Conservation (phyloP, 2,888 invertebrate genomes). For the Eristalinus aeneus region DNA sequence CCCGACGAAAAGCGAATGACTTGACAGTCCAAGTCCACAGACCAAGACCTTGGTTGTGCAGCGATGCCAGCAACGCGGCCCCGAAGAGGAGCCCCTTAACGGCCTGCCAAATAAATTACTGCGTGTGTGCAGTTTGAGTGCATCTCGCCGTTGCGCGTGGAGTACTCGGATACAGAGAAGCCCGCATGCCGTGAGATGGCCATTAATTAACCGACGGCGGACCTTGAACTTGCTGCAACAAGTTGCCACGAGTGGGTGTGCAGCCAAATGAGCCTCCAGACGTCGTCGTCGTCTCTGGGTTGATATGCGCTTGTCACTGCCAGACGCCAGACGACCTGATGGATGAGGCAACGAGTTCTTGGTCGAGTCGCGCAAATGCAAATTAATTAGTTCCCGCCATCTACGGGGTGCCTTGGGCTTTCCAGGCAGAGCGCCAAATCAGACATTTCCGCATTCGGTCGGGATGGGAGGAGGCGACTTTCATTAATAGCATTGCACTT, state of each 20-base stretch:
- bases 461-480: conserved; percentile 31
- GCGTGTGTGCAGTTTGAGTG: conserved; percentile 36
- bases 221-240: conserved; percentile 62
- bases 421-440: neutral
- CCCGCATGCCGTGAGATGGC: conserved; percentile 51
- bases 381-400: conserved; percentile 35
- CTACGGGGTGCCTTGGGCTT: neutral
- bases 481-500: conserved; percentile 64
- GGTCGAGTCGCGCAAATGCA: conserved; percentile 17
- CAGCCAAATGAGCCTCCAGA: conserved; percentile 15
- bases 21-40: conserved; percentile 26
- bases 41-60: conserved; percentile 28
- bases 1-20: neutral
- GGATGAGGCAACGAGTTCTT: conserved; percentile 11
- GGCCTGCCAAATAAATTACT: conserved; percentile 61
- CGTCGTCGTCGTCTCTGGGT: conserved; percentile 9
- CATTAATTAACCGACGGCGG: conserved; percentile 60
- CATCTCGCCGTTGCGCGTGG: neutral
- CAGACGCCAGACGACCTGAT: conserved; percentile 30
- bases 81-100: conserved; percentile 32
- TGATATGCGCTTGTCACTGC: conserved; percentile 35
- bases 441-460: conserved; percentile 46
- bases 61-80: neutral
- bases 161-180: neutral
- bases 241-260: conserved; percentile 39